Evolutionary conservation across 2,113 vertebrate species (phyloP).

Genomic region (Podocnemis expansa): DNA sequence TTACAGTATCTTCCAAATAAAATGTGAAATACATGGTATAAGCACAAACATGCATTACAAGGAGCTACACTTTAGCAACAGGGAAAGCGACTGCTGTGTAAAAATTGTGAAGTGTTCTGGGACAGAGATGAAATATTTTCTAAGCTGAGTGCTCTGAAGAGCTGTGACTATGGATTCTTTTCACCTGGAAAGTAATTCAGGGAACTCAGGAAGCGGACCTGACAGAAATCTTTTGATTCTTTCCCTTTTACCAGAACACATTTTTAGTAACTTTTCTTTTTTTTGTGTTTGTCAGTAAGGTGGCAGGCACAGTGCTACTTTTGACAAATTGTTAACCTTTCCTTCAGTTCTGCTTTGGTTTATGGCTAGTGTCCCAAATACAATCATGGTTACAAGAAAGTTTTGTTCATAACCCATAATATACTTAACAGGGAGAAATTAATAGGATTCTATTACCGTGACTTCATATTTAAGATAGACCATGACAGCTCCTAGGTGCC

Average conservation of each 20-base stretch:
- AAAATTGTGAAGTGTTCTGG: background rate
- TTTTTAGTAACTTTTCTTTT: background rate
- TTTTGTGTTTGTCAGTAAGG: background rate
- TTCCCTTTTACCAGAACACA: background rate
- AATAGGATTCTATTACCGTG: background rate
- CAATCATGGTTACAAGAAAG: background rate
- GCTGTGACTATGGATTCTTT: background rate
- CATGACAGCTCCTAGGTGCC: too few species aligned
- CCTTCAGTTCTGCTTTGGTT: background rate
- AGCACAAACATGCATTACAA: background rate
- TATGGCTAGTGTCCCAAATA: background rate
- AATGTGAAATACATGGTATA: background rate
- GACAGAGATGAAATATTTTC: background rate
- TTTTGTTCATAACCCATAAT: background rate
- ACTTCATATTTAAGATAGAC: background rate
- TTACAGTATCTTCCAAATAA: background rate
- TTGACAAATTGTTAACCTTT: slow-evolving; percentile 46
- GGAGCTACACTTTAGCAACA: background rate
- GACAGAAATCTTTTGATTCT: background rate
- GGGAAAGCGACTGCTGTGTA: background rate
- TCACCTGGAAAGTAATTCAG: background rate
- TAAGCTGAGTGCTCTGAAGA: background rate
- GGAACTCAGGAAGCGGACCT: background rate
- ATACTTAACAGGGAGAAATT: background rate
- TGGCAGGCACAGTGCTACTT: background rate